A percentile compares a stretch with the other conserved stretches of the same genome.
These are phyloP conservation scores for Protobothrops flavoviridis DNA, from an alignment of 2,113 vertebrate genomes.

Conservation along the genomic window DNA sequence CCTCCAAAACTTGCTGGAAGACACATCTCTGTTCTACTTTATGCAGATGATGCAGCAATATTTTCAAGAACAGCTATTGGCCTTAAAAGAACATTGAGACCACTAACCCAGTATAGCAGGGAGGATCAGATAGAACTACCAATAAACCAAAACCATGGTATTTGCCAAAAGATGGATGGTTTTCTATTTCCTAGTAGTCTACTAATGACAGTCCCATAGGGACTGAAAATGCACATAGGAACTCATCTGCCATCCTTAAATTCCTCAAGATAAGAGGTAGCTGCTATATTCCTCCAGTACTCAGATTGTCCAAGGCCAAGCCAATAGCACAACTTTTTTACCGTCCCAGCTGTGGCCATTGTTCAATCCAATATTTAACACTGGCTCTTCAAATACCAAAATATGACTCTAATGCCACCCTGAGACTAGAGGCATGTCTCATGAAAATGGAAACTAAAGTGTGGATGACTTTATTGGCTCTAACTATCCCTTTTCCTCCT, in stretches of 20 bases:
- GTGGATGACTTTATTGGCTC: not conserved
- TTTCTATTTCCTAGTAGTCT: not conserved
- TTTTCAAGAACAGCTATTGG: not conserved
- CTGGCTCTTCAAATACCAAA: not conserved
- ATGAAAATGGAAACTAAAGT: not conserved
- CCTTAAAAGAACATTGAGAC: not conserved
- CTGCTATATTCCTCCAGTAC: not conserved
- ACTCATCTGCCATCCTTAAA: not conserved
- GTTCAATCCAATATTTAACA: not conserved
- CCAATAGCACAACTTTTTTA: not conserved
- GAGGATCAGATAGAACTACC: not conserved
- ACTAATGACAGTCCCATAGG: not conserved
- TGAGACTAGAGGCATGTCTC: not conserved
- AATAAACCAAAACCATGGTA: not conserved
- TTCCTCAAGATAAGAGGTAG: not conserved
- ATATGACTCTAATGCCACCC: not conserved
- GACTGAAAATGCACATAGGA: not conserved
- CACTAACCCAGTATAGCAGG: not conserved
- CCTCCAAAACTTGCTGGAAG: not conserved
- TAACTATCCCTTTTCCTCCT: not conserved
- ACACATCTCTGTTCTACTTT: not conserved
- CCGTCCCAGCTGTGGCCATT: not conserved
- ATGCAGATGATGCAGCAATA: not conserved
- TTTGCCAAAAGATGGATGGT: not conserved
- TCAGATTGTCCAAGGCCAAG: not conserved